phyloP scores from a whole-genome alignment of 2,888 invertebrate species.

The Ypsolopha scabrella region DNA sequence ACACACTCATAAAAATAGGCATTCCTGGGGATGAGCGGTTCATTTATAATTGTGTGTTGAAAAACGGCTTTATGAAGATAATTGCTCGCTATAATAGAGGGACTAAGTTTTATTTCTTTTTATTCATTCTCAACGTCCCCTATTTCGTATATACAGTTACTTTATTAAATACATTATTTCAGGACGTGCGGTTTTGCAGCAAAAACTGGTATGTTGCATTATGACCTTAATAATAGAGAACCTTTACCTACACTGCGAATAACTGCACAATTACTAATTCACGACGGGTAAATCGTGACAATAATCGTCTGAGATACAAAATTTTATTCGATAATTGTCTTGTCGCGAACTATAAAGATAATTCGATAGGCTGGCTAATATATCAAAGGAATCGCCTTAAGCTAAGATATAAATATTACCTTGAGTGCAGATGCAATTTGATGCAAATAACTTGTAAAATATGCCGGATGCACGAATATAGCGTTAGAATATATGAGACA shows the following conservation, averaged over 20 bases:
- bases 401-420: neutral
- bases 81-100: conserved; percentile 8
- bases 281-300: too few relatives aligned
- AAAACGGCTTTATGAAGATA: conserved; percentile 7
- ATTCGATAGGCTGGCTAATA: neutral
- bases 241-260: too few relatives aligned
- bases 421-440: neutral
- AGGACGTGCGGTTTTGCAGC: neutral
- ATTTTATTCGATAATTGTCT: too few relatives aligned
- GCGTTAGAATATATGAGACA: neutral
- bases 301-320: too few relatives aligned
- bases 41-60: conserved; percentile 9
- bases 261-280: too few relatives aligned
- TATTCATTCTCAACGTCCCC: neutral
- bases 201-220: neutral
- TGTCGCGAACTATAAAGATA: too few relatives aligned
- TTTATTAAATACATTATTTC: neutral
- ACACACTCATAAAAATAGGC: conserved; percentile 33
- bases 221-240: too few relatives aligned
- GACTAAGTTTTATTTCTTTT: conserved; percentile 5
- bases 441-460: neutral
- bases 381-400: neutral
- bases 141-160: neutral
- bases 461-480: neutral
- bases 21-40: conserved; percentile 19